A percentile compares a stretch with the other conserved stretches of the same genome.
Evolutionary conservation across 64 coral and sea anemone species (phyloP).

Genomic region (Pocillopora damicornis): DNA sequence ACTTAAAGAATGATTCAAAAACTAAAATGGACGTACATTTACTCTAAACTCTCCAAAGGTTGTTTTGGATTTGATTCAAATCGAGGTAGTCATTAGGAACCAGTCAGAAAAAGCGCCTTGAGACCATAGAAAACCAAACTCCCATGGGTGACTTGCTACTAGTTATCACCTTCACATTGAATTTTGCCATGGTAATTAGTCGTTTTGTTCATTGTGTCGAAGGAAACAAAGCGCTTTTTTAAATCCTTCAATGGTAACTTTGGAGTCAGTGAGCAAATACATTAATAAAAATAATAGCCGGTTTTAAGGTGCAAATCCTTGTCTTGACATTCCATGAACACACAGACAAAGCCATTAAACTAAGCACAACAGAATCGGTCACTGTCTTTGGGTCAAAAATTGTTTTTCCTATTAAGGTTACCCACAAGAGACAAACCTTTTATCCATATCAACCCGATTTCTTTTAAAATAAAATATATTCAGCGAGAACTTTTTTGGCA

Average conservation of each 20-base stretch:
- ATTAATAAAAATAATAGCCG: neutral
- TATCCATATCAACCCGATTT: too few species aligned
- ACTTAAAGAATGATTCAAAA: neutral
- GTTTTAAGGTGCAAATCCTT: neutral
- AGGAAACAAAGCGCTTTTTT: neutral
- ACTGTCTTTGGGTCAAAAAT: too few species aligned
- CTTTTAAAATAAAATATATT: too few species aligned
- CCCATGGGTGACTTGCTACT: neutral
- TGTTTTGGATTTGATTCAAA: neutral
- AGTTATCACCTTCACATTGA: neutral
- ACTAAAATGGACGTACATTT: neutral
- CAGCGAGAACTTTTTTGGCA: too few species aligned
- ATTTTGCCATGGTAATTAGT: neutral
- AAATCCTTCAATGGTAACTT: neutral
- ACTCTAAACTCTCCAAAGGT: too few species aligned
- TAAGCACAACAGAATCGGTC: too few species aligned
- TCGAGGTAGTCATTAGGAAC: neutral
- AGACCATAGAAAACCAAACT: neutral
- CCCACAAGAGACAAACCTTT: too few species aligned
- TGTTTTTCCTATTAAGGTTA: too few species aligned
- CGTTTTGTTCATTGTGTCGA: neutral
- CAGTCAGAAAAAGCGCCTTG: neutral
- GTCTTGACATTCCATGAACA: neutral
- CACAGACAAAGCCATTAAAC: too few species aligned
- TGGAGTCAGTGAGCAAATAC: neutral